Conservation (phyloP, 2,113 vertebrate genomes). For the Nibea albiflora region DNA sequence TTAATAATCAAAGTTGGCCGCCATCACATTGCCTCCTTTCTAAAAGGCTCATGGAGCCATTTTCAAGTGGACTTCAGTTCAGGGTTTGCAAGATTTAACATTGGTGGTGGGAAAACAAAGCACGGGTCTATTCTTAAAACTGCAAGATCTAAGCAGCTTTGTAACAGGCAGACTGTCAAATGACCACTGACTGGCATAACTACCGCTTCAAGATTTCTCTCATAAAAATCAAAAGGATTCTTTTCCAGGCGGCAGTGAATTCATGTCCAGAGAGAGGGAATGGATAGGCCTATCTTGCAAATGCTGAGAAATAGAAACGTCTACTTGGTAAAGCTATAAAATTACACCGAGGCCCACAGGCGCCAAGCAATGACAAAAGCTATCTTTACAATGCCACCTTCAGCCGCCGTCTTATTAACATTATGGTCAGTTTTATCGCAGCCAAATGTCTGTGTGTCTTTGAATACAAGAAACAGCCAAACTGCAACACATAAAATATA, state of each 20-base stretch:
- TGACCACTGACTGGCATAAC: conserved; percentile 16
- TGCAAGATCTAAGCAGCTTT: not conserved
- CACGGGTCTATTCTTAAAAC: not conserved
- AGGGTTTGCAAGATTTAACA: not conserved
- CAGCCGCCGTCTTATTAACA: conserved; percentile 60
- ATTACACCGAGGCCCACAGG: conserved; percentile 37
- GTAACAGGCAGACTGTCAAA: conserved; percentile 21
- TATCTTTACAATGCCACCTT: conserved; percentile 65
- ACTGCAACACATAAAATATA: conserved; percentile 38
- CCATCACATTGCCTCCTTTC: conserved; percentile 58
- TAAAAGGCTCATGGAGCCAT: conserved; percentile 40
- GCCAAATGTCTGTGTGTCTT: conserved; percentile 46
- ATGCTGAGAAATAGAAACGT: conserved; percentile 57
- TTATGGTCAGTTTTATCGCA: conserved; percentile 63
- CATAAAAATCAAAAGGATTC: conserved; percentile 52
- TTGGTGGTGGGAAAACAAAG: conserved; percentile 3
- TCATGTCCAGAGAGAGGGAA: conserved; percentile 17
- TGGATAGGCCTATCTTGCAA: conserved; percentile 35
- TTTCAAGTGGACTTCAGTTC: conserved; percentile 50
- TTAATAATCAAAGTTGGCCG: conserved; percentile 78
- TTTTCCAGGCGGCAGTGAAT: conserved; percentile 41
- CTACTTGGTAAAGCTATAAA: conserved; percentile 43
- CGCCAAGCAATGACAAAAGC: conserved; percentile 47
- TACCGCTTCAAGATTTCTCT: conserved; percentile 35
- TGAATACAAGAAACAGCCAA: conserved; percentile 46